Evolutionary conservation across 2,888 invertebrate species (phyloP), one percentile per base, ranked within the genome.

Genomic region (Azorinus chamasolen): DNA sequence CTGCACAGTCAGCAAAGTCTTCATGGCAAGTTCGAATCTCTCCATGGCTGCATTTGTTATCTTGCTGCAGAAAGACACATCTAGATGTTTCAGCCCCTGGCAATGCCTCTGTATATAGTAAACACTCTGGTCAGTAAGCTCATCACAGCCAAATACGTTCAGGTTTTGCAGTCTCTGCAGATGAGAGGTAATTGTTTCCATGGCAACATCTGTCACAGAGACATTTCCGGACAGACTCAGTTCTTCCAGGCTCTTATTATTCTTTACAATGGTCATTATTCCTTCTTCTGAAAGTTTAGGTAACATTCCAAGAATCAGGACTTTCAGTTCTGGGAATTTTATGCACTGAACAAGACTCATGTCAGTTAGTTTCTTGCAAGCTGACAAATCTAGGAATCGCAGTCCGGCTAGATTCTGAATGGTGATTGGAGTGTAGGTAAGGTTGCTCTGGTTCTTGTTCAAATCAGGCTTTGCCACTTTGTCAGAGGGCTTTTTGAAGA

Each of bases 291-390:
- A 95, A 70, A 96, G 95, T 92, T 93, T 95, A 87, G 95, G 95
- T 86, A 96, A 96, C 90, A 95, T 94, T 73, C 95, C 95, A 57
- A 96, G 93, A 88, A 95, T 94, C 25, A 96, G 93, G 72, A 94
- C 93, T 39, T 93, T 93, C 8, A 96, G 93, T 91, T 96, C 96
- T 58, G 94, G 94, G 87, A 96, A 96, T 74, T 94, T 94, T 77
- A 96, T 94, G 45, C 95, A 95, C 86, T 96, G 95, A 75, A 95
- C 95, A 12, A 96, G 90, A 77, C 96, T 96, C 0, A 95, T 95
- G 92, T 96, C 96, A 20, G 96, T 95, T 62, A 96, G 95, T 91
- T 95, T 95, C 82, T 95, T 95, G 89, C 96, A 96, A 0, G 95
- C 95, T 71, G 95, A 95, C 18, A 96, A 93, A 89, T 96, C 95